Percentiles rank a stretch among this genome's conserved stretches.
phyloP scores from a whole-genome alignment of 1,140 invertebrate species.

The Lepidurus packardi region DNA sequence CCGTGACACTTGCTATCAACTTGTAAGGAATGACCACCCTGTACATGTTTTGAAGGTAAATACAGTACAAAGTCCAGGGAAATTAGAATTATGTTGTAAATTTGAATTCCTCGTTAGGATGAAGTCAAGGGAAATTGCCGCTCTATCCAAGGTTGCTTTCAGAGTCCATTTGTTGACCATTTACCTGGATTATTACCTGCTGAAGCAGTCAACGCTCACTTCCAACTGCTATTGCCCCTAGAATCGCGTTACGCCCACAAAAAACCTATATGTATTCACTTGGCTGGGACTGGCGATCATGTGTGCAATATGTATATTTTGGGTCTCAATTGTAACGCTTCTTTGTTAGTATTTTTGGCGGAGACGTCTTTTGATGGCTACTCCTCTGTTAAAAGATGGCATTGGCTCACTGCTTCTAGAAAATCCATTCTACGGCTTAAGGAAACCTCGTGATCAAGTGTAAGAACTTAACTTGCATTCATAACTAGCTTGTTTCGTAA shows the following conservation, averaged over 20 bases:
- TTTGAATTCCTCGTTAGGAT: constrained; percentile 52
- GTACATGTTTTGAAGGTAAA: constrained; percentile 82
- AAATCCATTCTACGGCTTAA: constrained; percentile 92
- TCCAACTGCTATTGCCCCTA: constrained; percentile 74
- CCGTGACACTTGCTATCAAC: constrained; percentile 70
- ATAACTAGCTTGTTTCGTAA: constrained; percentile 29
- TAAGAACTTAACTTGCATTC: constrained; percentile 50
- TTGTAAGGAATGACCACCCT: constrained; percentile 75
- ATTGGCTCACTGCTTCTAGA: constrained; percentile 92
- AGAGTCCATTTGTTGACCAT: constrained; percentile 73
- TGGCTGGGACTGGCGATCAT: constrained; percentile 98
- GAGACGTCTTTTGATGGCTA: constrained; percentile 79
- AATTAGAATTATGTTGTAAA: neutral
- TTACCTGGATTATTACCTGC: constrained; percentile 80
- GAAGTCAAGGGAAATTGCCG: constrained; percentile 66
- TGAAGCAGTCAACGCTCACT: constrained; percentile 71
- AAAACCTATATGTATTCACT: constrained; percentile 81
- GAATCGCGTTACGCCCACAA: constrained; percentile 40
- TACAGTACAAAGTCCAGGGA: neutral
- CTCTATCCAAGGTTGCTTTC: constrained; percentile 80
- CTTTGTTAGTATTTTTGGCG: constrained; percentile 81
- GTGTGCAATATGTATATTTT: constrained; percentile 53
- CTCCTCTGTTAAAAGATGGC: constrained; percentile 83
- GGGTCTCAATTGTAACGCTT: constrained; percentile 36
- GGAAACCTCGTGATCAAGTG: constrained; percentile 89